Base-by-base conservation (phyloP, 2,113 vertebrate genomes). In the Hyperoodon ampullatus region DNA sequence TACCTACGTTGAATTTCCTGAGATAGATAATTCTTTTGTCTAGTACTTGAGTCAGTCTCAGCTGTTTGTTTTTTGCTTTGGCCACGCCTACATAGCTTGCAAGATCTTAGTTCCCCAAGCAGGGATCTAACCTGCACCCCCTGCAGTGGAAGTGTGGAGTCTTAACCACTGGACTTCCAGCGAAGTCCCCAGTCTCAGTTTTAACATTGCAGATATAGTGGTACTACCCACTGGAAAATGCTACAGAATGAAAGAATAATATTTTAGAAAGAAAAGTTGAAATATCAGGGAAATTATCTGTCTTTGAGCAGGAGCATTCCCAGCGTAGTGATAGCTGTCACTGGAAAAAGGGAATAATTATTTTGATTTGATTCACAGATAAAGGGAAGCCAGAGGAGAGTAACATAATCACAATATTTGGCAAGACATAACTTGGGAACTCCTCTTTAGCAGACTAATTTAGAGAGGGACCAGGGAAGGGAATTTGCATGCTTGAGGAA, bases 21-120 rank as follows among this genome's bases (percentile, higher is more conserved):
- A 78, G 16, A 65, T 33, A 72, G 28, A 63, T 28, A 94, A 74
- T 30, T 28, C 13, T 80, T 23, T 68, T 68, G 3, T 65, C 33
- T 58, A 61, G 23, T 13, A 8, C 23, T 35, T 80, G 70, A 88
- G 55, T 66, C 12, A 21, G 19, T 58, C 55, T 58, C 16, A 58
- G 19, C 55, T 58, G 21, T 58, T 58, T 53, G 53, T 53, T 53
- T 53, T 53, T 53, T 53, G 15, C 5, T 53, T 53, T 58, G 55
- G 55, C 55, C 0, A 0, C 7, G 2, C 21, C 1, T 58, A 21
- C 55, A 58, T 21, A 23, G 1, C 55, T 58, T 58, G 55, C 55
- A 19, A 21, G 55, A 58, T 58, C 55, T 21, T 21, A 58, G 55
- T 58, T 58, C 55, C 55, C 55, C 55, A 58, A 58, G 19, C 55